phyloP scores from a whole-genome alignment of 2,113 vertebrate species.

The Columba janthina region DNA sequence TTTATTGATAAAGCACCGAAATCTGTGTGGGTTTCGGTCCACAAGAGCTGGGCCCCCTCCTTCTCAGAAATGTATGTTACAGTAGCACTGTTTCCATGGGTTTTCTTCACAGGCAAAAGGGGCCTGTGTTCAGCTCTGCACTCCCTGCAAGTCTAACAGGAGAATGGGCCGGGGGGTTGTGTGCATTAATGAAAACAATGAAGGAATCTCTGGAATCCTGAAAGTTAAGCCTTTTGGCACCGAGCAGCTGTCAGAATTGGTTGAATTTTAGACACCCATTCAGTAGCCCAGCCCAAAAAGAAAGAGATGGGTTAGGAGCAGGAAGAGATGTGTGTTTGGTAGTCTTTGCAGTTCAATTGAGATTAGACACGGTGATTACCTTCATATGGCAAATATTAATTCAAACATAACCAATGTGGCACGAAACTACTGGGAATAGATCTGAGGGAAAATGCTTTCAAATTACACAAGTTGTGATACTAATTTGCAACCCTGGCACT shows the following conservation, averaged over 20 bases:
- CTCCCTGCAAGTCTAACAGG: neutral
- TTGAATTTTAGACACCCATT: slow-evolving; percentile 50
- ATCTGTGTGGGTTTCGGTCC: neutral
- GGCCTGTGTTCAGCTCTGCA: neutral
- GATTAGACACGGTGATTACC: neutral
- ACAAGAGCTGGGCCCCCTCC: neutral
- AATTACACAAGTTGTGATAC: neutral
- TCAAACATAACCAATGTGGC: neutral
- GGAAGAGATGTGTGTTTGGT: neutral
- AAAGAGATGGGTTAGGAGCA: neutral
- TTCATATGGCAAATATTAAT: neutral
- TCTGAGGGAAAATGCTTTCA: neutral
- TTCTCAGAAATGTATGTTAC: neutral
- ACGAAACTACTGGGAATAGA: neutral
- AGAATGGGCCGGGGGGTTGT: neutral
- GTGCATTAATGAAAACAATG: slow-evolving; percentile 42
- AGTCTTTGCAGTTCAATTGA: neutral
- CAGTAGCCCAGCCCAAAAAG: neutral
- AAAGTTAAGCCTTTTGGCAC: slow-evolving; percentile 59
- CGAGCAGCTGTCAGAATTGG: slow-evolving; percentile 58
- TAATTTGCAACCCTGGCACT: neutral
- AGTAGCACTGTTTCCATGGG: neutral
- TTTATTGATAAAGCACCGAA: neutral
- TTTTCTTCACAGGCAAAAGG: neutral
- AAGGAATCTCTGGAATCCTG: slow-evolving; percentile 65